Conservation (phyloP, 2,888 invertebrate genomes). For the Thymelicus sylvestris region DNA sequence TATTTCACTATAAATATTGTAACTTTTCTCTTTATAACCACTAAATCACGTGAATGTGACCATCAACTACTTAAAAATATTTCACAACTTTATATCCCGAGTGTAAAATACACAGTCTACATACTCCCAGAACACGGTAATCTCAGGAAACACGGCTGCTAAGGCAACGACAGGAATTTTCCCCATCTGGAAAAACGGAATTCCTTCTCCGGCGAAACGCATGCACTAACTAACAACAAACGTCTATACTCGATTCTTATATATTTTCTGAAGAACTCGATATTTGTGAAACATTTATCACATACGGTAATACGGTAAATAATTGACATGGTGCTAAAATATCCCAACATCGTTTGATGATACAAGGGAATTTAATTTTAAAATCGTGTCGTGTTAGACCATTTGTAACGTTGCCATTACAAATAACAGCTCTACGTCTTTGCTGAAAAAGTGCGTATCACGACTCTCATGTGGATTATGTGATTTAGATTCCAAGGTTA, state of each 20-base stretch:
- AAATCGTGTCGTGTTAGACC: too few relatives aligned
- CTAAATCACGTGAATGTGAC: too few relatives aligned
- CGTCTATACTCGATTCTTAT: conserved; percentile 10
- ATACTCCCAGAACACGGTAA: conserved; percentile 14
- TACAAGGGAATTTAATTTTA: too few relatives aligned
- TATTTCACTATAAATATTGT: too few relatives aligned
- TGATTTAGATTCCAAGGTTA: too few relatives aligned
- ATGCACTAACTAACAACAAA: conserved; percentile 10
- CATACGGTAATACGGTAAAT: neutral
- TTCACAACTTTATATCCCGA: too few relatives aligned
- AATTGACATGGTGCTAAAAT: conserved; percentile 12
- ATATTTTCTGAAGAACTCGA: conserved; percentile 14
- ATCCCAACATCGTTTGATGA: neutral
- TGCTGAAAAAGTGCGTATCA: too few relatives aligned
- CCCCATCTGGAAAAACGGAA: conserved; percentile 19
- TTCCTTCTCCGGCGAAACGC: conserved; percentile 15
- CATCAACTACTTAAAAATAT: too few relatives aligned
- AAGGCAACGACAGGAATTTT: conserved; percentile 4
- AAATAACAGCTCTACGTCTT: too few relatives aligned
- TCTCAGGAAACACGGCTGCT: conserved; percentile 4
- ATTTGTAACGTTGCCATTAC: too few relatives aligned
- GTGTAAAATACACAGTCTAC: neutral
- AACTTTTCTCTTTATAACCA: too few relatives aligned
- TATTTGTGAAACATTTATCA: conserved; percentile 23
- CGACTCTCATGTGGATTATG: too few relatives aligned